Evolutionary conservation across 2,888 invertebrate species (phyloP).

Genomic region (Anaspis maculata): DNA sequence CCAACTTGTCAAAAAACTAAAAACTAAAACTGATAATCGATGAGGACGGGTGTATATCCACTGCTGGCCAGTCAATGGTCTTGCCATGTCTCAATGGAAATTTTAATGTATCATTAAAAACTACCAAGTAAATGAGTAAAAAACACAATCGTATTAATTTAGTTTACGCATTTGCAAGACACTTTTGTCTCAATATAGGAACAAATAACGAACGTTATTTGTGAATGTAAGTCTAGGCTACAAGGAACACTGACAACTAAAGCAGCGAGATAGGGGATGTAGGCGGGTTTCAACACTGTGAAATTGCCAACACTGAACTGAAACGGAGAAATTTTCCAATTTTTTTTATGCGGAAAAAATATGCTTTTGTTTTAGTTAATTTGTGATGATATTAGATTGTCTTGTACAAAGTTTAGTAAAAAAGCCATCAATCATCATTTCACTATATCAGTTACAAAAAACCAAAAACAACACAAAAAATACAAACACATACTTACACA

Average conservation of each 20-base stretch:
- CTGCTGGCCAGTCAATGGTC: constrained; percentile 31
- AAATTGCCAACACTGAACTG: no score
- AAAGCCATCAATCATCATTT: no score
- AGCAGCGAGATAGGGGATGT: constrained; percentile 29
- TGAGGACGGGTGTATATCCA: constrained; percentile 38
- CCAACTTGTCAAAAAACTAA: constrained; percentile 35
- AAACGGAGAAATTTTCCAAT: constrained; percentile 20
- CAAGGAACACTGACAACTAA: constrained; percentile 40
- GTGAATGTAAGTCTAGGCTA: constrained; percentile 30
- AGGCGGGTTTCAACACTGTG: no score
- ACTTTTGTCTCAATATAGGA: no score
- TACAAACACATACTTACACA: not conserved
- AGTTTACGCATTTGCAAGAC: no score
- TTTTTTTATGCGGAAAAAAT: not conserved
- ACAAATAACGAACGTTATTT: no score
- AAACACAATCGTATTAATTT: constrained; percentile 12
- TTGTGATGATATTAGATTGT: constrained; percentile 6
- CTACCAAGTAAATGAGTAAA: constrained; percentile 1
- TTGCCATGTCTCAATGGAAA: constrained; percentile 15
- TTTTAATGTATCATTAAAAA: not conserved
- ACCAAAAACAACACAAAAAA: no score
- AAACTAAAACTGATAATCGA: constrained; percentile 26
- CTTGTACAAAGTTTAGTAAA: no score
- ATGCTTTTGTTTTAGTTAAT: no score
- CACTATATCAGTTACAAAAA: no score